Conservation (phyloP, 1,140 invertebrate species). For the Atta texana region DNA sequence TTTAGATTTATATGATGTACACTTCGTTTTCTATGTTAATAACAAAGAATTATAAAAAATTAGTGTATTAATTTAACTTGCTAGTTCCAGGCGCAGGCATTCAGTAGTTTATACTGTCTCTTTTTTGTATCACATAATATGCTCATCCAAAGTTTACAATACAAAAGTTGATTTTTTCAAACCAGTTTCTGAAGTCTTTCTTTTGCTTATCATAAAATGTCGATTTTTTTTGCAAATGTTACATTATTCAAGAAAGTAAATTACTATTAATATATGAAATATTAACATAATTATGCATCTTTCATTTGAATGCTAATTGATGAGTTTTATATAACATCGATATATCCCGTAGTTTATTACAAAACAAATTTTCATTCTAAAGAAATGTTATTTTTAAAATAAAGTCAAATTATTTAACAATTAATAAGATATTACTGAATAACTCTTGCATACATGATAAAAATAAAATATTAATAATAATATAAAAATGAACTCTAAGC, state of each 20-base stretch:
- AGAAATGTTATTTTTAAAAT: slow-evolving; percentile 23
- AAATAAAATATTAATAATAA: slow-evolving; percentile 30
- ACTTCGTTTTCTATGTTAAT: slow-evolving; percentile 50
- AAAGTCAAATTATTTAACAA: slow-evolving; percentile 34
- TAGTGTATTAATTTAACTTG: slow-evolving; percentile 45
- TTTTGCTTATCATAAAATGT: slow-evolving; percentile 21
- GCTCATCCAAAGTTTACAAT: slow-evolving; percentile 53
- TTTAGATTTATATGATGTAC: slow-evolving; percentile 59
- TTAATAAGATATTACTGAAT: slow-evolving; percentile 24
- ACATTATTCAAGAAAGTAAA: slow-evolving; percentile 33
- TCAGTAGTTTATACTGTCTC: slow-evolving; percentile 58
- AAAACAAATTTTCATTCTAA: neutral
- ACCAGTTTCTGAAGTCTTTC: slow-evolving; percentile 40
- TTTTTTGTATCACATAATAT: slow-evolving; percentile 50
- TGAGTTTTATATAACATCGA: slow-evolving; percentile 21
- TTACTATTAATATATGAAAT: neutral
- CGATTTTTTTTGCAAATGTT: neutral
- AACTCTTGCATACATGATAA: slow-evolving; percentile 7
- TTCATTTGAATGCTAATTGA: slow-evolving; percentile 27
- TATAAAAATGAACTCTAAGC: slow-evolving; percentile 55
- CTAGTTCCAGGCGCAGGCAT: slow-evolving; percentile 35
- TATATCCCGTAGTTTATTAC: neutral
- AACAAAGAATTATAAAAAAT: slow-evolving; percentile 39
- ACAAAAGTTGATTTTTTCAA: slow-evolving; percentile 39
- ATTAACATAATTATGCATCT: neutral